A percentile compares a stretch with the other conserved stretches of the same genome.
These are phyloP conservation scores for Drosophila teissieri DNA, from an alignment of 1,140 invertebrate species.

Conservation along the genomic window DNA sequence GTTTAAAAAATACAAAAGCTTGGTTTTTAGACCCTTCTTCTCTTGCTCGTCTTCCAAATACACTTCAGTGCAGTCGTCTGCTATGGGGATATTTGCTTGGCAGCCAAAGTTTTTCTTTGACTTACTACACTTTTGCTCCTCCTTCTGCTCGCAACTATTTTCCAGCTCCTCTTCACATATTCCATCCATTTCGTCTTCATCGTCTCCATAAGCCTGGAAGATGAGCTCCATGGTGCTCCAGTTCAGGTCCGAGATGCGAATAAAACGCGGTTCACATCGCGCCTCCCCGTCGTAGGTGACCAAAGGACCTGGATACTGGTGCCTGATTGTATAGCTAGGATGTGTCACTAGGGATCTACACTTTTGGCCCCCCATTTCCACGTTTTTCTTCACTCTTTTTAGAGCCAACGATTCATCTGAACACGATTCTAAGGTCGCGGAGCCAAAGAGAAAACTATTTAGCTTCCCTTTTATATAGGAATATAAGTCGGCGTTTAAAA, in stretches of 20 bases:
- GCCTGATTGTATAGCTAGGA: constrained; percentile 44
- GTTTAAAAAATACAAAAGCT: neutral
- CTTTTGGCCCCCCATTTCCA: neutral
- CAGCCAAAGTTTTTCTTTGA: neutral
- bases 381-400: too few species aligned
- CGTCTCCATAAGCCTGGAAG: neutral
- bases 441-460: neutral
- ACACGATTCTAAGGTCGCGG: too few species aligned
- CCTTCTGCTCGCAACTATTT: neutral
- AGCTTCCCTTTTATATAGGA: neutral
- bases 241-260: constrained; percentile 37
- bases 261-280: constrained; percentile 35
- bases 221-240: neutral
- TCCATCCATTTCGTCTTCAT: neutral
- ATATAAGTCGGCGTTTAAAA: constrained; percentile 21
- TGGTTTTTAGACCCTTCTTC: neutral
- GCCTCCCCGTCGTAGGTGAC: constrained; percentile 63
- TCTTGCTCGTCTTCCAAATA: too few species aligned
- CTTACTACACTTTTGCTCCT: neutral
- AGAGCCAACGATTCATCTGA: neutral
- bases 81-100: neutral
- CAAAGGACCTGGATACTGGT: constrained; percentile 52
- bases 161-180: neutral
- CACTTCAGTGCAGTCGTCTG: neutral
- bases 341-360: neutral